These are phyloP conservation scores for Incurvaria masculella DNA, from an alignment of 2,888 invertebrate species.

Conservation along the genomic window DNA sequence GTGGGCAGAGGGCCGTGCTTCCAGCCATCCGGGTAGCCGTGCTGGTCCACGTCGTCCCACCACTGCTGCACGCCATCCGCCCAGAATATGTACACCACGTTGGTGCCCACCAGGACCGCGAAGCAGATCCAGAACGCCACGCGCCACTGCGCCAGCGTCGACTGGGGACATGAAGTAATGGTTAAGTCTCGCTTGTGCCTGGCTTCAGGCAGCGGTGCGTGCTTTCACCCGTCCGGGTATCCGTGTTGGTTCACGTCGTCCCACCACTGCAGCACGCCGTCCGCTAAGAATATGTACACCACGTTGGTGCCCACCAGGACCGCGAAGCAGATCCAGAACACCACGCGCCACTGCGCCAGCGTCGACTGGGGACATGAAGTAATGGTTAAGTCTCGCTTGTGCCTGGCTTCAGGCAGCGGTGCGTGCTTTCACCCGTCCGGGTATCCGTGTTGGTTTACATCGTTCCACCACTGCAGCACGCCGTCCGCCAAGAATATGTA, in stretches of 20 bases:
- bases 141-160: conserved; percentile 63
- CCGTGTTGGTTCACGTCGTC: conserved; percentile 40
- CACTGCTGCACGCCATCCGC: conserved; percentile 69
- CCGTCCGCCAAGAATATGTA: conserved; percentile 59
- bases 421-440: conserved; percentile 23
- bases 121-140: conserved; percentile 73
- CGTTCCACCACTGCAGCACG: conserved; percentile 62
- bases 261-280: conserved; percentile 63
- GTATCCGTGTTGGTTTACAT: conserved; percentile 29
- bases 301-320: conserved; percentile 55
- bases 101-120: conserved; percentile 61
- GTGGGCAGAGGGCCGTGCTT: conserved; percentile 38
- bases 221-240: conserved; percentile 23
- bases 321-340: conserved; percentile 62
- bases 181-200: conserved; percentile 1
- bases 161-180: too few species aligned
- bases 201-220: conserved; percentile 16
- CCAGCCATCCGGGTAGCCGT: conserved; percentile 43
- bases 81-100: conserved; percentile 61
- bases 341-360: conserved; percentile 53
- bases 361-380: conserved; percentile 34
- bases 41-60: conserved; percentile 64
- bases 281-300: conserved; percentile 55
- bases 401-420: conserved; percentile 10
- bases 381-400: too few species aligned